phyloP scores from a whole-genome alignment of 2,797 vertebrate genomes.

The Heliangelus exortis region DNA sequence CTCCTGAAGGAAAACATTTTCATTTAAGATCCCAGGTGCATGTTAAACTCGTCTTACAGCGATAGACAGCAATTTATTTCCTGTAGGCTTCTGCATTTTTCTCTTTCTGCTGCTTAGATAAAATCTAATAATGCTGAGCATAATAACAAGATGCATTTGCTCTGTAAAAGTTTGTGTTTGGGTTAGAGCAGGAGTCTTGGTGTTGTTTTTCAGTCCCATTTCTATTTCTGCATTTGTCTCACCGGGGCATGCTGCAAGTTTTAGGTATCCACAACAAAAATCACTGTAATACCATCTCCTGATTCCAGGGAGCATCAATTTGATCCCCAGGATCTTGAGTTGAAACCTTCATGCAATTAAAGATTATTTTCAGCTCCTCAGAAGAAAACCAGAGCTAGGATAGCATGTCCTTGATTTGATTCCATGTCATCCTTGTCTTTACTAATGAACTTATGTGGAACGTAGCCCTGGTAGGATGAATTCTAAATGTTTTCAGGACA shows the following conservation, averaged over 20 bases:
- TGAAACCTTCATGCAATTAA: conserved; percentile 37
- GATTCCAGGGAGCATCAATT: not conserved
- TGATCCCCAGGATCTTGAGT: conserved; percentile 5
- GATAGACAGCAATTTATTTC: not conserved
- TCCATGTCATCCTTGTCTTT: conserved; percentile 18
- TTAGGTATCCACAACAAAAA: not conserved
- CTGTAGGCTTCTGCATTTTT: not conserved
- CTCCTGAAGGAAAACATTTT: conserved; percentile 33
- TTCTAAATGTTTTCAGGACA: not conserved
- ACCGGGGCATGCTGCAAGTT: not conserved
- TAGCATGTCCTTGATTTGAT: conserved; percentile 37
- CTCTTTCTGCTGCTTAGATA: not conserved
- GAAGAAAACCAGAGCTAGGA: conserved; percentile 28
- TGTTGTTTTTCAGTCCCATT: not conserved
- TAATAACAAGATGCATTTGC: not conserved
- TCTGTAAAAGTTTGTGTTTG: not conserved
- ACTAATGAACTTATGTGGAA: not conserved
- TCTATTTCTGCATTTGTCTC: not conserved
- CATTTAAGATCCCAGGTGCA: conserved; percentile 39
- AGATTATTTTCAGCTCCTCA: conserved; percentile 30
- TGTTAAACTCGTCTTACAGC: not conserved
- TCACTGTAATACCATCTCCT: not conserved
- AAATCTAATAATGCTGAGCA: conserved; percentile 2
- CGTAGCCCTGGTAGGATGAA: not conserved
- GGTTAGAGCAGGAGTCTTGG: not conserved